Percentiles rank a stretch among this genome's conserved stretches.
Evolutionary conservation across 2,797 vertebrate species (phyloP).

Genomic region (Syncerus caffer): DNA sequence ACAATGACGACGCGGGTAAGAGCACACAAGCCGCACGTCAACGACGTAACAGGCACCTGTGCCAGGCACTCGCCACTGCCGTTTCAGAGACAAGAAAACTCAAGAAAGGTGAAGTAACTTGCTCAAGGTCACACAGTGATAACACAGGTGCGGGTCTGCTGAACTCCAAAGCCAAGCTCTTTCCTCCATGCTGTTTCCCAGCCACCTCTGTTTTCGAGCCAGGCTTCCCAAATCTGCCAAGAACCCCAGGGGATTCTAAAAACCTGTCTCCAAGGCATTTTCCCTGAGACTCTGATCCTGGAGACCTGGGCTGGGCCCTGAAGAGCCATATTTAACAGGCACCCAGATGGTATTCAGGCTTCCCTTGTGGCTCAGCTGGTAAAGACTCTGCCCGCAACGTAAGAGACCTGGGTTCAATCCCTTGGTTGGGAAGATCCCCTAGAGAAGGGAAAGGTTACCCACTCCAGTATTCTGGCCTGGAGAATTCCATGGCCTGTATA

Average conservation of each 20-base stretch:
- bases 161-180: not conserved
- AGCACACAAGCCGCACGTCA: rapidly evolving
- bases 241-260: not conserved
- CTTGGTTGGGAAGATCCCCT: not conserved
- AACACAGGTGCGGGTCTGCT: rapidly evolving
- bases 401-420: not conserved
- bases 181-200: not conserved
- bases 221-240: not conserved
- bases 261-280: not conserved
- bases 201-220: no score
- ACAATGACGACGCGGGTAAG: rapidly evolving
- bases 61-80: not conserved
- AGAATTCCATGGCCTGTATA: not conserved
- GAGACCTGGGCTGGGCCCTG: not conserved
- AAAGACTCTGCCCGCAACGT: not conserved
- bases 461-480: not conserved
- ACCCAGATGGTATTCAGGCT: not conserved
- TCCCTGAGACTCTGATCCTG: not conserved
- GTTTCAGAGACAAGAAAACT: not conserved
- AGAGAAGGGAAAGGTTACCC: not conserved
- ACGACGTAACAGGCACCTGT: rapidly evolving
- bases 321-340: not conserved
- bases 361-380: not conserved
- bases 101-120: not conserved
- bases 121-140: not conserved